phyloP scores from a whole-genome alignment of 1,140 invertebrate species.

The Drosophila miranda region DNA sequence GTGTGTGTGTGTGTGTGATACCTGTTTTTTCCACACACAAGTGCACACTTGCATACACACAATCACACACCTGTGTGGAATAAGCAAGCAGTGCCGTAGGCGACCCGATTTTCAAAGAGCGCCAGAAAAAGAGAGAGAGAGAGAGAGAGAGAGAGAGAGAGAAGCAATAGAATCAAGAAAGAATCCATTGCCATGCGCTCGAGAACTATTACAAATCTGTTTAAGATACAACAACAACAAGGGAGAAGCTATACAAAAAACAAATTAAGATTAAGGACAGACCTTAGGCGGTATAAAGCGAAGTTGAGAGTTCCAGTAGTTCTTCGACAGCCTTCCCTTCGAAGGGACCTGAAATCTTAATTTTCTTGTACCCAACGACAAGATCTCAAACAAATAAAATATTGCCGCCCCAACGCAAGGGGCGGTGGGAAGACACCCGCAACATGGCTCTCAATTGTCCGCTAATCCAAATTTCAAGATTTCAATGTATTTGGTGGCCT shows the following conservation, averaged over 20 bases:
- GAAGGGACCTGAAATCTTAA: no score
- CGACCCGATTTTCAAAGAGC: conserved; percentile 64
- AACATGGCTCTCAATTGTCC: no score
- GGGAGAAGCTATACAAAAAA: neutral
- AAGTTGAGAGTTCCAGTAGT: neutral
- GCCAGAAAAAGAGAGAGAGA: neutral
- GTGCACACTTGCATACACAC: neutral
- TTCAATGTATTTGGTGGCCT: conserved; percentile 1
- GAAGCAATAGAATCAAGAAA: conserved; percentile 25
- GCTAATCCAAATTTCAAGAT: no score
- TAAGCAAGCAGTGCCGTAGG: conserved; percentile 53
- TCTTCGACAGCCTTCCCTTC: no score
- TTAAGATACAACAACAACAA: conserved; percentile 18
- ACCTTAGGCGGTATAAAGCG: no score
- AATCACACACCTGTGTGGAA: conserved; percentile 55
- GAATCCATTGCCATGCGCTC: conserved; percentile 35
- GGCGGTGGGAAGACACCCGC: no score
- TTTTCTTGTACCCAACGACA: no score
- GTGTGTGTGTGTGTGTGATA: conserved; percentile 38
- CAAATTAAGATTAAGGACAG: no score
- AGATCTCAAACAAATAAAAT: no score
- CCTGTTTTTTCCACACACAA: conserved; percentile 53
- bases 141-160: conserved; percentile 13
- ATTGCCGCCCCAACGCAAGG: no score
- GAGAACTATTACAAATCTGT: conserved; percentile 29